A percentile compares a stretch with the other conserved stretches of the same genome.
Evolutionary conservation across 2,888 invertebrate species (phyloP).

Genomic region (Spisula solida): DNA sequence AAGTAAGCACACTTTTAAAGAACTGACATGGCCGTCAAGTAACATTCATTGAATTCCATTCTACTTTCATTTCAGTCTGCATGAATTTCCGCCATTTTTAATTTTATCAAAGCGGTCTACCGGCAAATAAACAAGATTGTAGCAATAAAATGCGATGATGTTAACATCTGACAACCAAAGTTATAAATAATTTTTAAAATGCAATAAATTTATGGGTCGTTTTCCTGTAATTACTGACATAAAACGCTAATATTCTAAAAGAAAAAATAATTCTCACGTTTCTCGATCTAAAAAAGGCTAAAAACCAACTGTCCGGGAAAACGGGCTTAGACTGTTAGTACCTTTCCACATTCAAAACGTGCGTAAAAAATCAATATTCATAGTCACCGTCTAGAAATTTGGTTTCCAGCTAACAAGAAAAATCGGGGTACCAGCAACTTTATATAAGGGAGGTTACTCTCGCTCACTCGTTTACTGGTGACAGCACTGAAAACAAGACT

Average conservation of each 20-base stretch:
- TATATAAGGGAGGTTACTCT: constrained; percentile 26
- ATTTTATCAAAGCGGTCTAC: too few species aligned
- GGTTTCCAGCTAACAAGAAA: background rate
- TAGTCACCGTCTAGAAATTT: background rate
- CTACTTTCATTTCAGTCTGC: too few species aligned
- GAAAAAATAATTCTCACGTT: background rate
- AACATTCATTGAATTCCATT: too few species aligned
- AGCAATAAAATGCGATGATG: too few species aligned
- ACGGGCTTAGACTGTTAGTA: background rate
- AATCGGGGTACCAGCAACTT: background rate
- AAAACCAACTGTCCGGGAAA: background rate
- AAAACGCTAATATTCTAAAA: background rate
- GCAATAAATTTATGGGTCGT: background rate
- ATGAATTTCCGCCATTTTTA: too few species aligned
- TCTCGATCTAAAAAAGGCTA: background rate
- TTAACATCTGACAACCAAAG: background rate
- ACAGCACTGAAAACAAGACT: background rate
- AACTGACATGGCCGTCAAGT: too few species aligned
- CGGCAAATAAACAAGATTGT: too few species aligned
- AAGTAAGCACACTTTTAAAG: too few species aligned
- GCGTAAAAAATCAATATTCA: background rate
- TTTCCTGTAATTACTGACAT: background rate
- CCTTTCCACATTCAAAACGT: background rate
- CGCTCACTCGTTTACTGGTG: background rate
- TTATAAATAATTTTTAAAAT: too few species aligned